Evolutionary conservation across 2,113 vertebrate species (phyloP), one percentile per base, ranked within the genome.

Genomic region (Oreochromis spilurus): DNA sequence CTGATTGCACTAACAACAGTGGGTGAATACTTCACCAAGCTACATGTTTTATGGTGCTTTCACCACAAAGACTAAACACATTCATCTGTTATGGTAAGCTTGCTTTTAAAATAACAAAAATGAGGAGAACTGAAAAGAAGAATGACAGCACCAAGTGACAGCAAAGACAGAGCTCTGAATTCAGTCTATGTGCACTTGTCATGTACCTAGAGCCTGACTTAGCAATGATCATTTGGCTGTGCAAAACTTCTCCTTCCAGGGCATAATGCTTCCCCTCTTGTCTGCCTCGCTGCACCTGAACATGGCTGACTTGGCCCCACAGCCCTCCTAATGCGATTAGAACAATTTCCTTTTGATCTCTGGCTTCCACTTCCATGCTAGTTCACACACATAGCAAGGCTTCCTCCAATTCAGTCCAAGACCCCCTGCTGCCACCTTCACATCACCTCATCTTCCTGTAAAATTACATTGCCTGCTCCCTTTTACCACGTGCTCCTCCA

Each of bases 271-370:
- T 40, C 17, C 81, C 50, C 29, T 8, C 52, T 45, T 48, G 14
- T 58, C 79, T 38, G 92, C 91, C 80, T 84, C 62, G 10, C 67
- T 5, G 85, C 91, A 79, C 82, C 89, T 86, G 17, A 87, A 88
- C 87, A 90, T 38, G 88, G 81, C 82, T 87, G 87, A 89, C 81
- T 84, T 79, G 93, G 60, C 84, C 6, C 50, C 16, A 57, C 45
- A 31, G n/a, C 45, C 65, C 38, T 16, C 40, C 84, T 91, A 84
- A 94, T 50, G 43, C 55, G 85, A 94, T 94, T 92, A 94, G 65
- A 90, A 83, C n/a, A 5, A 21, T 88, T 84, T 91, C 79, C 82
- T 90, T 94, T 95, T 93, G 92, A 95, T 94, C 91, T 92, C 21
- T 11, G 5, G 75, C 57, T 93, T 92, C 85, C 82, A 48, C 89